Evolutionary conservation across 2,797 vertebrate species (phyloP).

Genomic region (Morelia viridis): DNA sequence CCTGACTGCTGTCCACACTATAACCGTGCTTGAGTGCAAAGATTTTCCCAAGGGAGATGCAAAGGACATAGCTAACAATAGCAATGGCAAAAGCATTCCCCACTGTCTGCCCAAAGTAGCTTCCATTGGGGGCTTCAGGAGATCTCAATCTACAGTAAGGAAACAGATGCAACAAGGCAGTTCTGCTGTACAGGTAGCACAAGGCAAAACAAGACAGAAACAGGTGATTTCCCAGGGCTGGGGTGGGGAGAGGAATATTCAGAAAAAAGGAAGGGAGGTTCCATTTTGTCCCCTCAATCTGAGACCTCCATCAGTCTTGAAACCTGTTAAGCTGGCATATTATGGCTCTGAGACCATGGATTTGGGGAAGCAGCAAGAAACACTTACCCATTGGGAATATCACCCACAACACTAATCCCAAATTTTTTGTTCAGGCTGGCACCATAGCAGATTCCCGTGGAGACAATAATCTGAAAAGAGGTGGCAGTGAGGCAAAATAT

Average conservation of each 20-base stretch:
- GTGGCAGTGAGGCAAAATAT: constrained; percentile 17
- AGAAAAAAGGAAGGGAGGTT: background rate
- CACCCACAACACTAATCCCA: constrained; percentile 84
- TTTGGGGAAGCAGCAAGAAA: constrained; percentile 44
- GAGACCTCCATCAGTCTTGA: background rate
- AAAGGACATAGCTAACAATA: constrained; percentile 93
- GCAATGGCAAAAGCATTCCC: constrained; percentile 92
- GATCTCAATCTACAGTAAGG: constrained; percentile 77
- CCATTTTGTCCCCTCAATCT: background rate
- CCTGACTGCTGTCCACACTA: constrained; percentile 96
- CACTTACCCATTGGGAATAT: constrained; percentile 90
- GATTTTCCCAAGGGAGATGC: constrained; percentile 92
- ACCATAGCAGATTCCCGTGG: constrained; percentile 83
- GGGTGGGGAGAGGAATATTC: no score
- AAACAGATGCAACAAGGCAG: background rate
- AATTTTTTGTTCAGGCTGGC: constrained; percentile 74
- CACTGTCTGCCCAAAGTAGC: constrained; percentile 77
- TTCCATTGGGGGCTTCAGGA: constrained; percentile 72
- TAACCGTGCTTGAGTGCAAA: constrained; percentile 95
- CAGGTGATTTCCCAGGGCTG: background rate
- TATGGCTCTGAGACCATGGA: background rate
- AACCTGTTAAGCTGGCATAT: background rate
- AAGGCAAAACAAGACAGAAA: fast-evolving
- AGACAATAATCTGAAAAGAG: constrained; percentile 82
- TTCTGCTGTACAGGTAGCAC: background rate